Evolutionary conservation across 2,888 invertebrate species (phyloP), one percentile per base, ranked within the genome.

Genomic region (Diarsia brunnea): DNA sequence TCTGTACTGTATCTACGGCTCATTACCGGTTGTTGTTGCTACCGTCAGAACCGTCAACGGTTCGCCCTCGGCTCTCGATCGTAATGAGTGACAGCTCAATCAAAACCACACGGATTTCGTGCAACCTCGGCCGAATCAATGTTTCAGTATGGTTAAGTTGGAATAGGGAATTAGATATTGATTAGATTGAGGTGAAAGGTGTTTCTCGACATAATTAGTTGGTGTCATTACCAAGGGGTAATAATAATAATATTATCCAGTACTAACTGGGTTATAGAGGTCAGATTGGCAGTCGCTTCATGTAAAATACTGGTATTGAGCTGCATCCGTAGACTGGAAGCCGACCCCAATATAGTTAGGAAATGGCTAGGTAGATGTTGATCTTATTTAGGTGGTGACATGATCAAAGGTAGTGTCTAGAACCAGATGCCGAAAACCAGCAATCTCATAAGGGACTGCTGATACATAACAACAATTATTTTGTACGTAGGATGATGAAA

Each of bases 51-150:
- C 65, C 51, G 31, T 75, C 70, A 65, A 53, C 53, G 38, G 31
- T 16, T 31, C 61, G 7, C 61, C 45, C 58, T 51, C 68, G 12
- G 66, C 58, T 69, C 24, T 77, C 69, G 19, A 78, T 71, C 72
- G 43, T 83, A 82, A 84, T 88, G 84, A 84, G 77, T 82, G 84
- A 87, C 84, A 84, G 79, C 71, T 82, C 83, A 81, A 88, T 89
- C 85, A 81, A 85, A 84, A 78, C 80, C 83, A 82, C 84, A 83
- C 82, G 84, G 81, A 63, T 75, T 82, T 60, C 64, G 53, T 66
- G 55, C n/a, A 58, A 45, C 63, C 10, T 24, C 21, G 8, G 73
- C 55, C 69, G 67, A 85, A 83, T 87, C 79, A 78, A 64, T 79
- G 47, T 71, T 73, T 65, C 60, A 79, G 60, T 49, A 14, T 61